Evolutionary conservation across 1,140 invertebrate species (phyloP).

Genomic region (Panulirus ornatus): DNA sequence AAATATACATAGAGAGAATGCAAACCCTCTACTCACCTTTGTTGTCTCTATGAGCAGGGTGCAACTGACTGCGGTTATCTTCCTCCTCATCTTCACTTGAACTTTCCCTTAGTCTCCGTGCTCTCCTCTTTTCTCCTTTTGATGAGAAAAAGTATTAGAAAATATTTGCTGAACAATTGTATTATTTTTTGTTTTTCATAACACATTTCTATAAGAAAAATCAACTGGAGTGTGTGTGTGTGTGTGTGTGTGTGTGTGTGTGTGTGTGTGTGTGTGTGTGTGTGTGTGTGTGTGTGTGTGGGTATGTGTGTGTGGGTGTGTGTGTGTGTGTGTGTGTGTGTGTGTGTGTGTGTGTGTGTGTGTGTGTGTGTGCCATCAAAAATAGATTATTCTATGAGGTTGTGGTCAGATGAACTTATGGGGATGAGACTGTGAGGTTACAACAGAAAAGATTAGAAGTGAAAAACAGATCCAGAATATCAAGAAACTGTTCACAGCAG

Average conservation of each 20-base stretch:
- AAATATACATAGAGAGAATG: too few relatives aligned
- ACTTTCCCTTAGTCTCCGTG: constrained; percentile 4
- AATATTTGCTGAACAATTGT: not conserved
- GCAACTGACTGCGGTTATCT: constrained; percentile 17
- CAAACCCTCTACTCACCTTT: constrained; percentile 31
- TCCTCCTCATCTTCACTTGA: constrained; percentile 33
- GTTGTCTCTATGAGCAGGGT: constrained; percentile 47
- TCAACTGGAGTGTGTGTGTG: not conserved
- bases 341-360: not conserved
- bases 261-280: not conserved
- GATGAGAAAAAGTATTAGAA: not conserved
- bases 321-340: not conserved
- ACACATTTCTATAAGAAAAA: not conserved
- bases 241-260: not conserved
- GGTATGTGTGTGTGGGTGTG: too few relatives aligned
- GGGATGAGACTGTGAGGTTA: too few relatives aligned
- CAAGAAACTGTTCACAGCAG: too few relatives aligned
- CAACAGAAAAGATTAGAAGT: too few relatives aligned
- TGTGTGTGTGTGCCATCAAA: too few relatives aligned
- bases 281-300: not conserved
- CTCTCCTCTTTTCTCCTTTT: not conserved
- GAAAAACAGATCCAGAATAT: too few relatives aligned
- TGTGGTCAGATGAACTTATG: too few relatives aligned
- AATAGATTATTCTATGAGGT: not conserved
- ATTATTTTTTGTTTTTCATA: not conserved